phyloP scores from a whole-genome alignment of 2,888 invertebrate genomes.

The Philaethria dido region DNA sequence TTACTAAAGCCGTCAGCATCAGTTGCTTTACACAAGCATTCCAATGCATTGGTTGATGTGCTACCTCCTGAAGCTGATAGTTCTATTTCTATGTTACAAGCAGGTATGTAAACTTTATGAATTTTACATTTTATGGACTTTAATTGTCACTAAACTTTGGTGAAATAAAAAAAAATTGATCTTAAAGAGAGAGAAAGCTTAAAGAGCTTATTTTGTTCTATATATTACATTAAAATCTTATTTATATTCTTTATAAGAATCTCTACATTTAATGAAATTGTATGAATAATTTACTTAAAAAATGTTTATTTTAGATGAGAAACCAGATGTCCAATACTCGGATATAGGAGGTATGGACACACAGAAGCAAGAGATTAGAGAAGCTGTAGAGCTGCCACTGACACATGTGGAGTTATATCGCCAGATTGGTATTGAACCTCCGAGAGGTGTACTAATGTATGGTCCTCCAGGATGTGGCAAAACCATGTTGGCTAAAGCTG shows the following conservation, averaged over 20 bases:
- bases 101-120: constrained; percentile 80
- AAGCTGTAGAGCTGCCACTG: constrained; percentile 98
- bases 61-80: constrained; percentile 99
- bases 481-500: constrained; percentile 99
- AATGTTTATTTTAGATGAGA: constrained; percentile 88
- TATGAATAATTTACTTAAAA: too few species aligned
- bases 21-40: constrained; percentile 99
- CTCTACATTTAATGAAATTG: too few species aligned
- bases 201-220: too few species aligned
- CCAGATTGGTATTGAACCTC: constrained; percentile 99
- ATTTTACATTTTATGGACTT: too few species aligned
- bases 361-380: constrained; percentile 99
- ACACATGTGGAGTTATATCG: constrained; percentile 99
- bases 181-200: too few species aligned
- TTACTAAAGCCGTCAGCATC: constrained; percentile 98
- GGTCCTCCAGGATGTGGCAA: constrained; percentile 99
- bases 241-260: too few species aligned
- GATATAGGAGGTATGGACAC: constrained; percentile 99
- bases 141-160: too few species aligned
- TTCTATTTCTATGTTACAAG: constrained; percentile 98
- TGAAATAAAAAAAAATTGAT: too few species aligned
- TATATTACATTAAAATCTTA: too few species aligned
- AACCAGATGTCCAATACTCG: constrained; percentile 98
- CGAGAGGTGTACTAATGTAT: constrained; percentile 98
- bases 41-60: constrained; percentile 99